Evolutionary conservation across 2,797 vertebrate genomes (phyloP), one percentile per base, ranked within the genome.

Genomic region (Tangara arthus): DNA sequence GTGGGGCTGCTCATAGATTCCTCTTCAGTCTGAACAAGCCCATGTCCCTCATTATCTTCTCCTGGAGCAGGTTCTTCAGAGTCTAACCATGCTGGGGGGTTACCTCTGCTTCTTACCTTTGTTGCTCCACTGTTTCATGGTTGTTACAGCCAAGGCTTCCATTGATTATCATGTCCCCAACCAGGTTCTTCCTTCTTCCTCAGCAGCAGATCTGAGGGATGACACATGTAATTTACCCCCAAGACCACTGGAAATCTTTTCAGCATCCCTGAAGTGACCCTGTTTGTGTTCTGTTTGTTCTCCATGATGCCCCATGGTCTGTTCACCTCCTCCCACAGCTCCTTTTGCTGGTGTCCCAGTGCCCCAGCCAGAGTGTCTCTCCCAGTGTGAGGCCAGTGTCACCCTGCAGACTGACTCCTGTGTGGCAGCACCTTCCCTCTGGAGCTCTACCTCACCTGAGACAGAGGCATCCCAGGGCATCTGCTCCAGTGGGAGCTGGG

Each of bases 301-400:
- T 69, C 8, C 1, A 1, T 61, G 68, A 20, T 69, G 50, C 20
- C 60, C 5, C 4, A 1, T 28, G 23, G 18, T 26, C 37, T 75
- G 18, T 72, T 76, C 37, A 12, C 8, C 14, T 81, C 12, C 24
- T 83, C 17, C 41, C 5, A 11, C 41, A 13, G 37, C 57, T 66
- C 30, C 73, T 63, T 59, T 55, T 5, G 5, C 41, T 32, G 52
- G 34, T n/a, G 30, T 39, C n/a, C n/a, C 5, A 10, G 27, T 64
- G 53, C 15, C 35, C 17, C 12, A 39, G 0, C 19, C 27, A 35
- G 30, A 19, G 10, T 1, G 3, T 39, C 5, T 71, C 22, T 47
- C 44, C 15, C 2, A 1, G 14, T 11, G 10, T 34, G 73, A 72
- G 28, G 34, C 28, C 30, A n/a, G 7, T 32, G 53, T 42, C 82